Evolutionary conservation across 2,113 vertebrate species (phyloP), one percentile per base, ranked within the genome.

Genomic region (Crotalus horridus): DNA sequence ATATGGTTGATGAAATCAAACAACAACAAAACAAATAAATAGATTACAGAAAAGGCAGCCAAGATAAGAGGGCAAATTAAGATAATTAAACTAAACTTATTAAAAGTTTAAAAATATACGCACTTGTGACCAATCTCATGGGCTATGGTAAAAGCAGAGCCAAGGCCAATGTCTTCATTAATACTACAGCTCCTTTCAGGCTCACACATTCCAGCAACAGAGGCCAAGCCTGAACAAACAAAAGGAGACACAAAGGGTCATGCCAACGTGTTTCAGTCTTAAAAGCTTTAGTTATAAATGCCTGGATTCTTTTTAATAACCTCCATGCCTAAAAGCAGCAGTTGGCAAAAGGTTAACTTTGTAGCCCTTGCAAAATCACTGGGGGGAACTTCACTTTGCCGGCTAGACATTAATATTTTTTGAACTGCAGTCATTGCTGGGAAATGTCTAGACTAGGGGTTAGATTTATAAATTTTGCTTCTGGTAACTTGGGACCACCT

Each of bases 81-180:
- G 94, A 94, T 96, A 95, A 96, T 91, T 91, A 97, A 93, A 55
- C 24, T 92, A 94, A 93, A 96, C 96, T 24, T 1, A 96, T 96
- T 96, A 97, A 94, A 96, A 93, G 94, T 96, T 97, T 97, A 97
- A 95, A 96, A 97, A 97, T 92, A 96, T 96, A 99, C 99, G 99
- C 98, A 99, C 99, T 99, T 99, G 99, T 99, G 99, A 97, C 99
- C 99, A 95, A 99, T 99, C 97, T 99, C 99, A 93, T 99, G 99
- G 86, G 99, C 99, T 95, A 99, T 99, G 98, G 99, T 99, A 98
- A 99, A 99, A 96, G 99, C 99, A 94, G 99, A 99, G 94, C 99
- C 99, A 93, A 99, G 98, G 97, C 99, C 99, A 97, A 99, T 99
- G 97, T 99, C 99, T 98, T 99, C 99, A 97, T 99, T 99, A 98